Evolutionary conservation across 1,140 invertebrate species (phyloP).

Genomic region (Metopolophium dirhodum): DNA sequence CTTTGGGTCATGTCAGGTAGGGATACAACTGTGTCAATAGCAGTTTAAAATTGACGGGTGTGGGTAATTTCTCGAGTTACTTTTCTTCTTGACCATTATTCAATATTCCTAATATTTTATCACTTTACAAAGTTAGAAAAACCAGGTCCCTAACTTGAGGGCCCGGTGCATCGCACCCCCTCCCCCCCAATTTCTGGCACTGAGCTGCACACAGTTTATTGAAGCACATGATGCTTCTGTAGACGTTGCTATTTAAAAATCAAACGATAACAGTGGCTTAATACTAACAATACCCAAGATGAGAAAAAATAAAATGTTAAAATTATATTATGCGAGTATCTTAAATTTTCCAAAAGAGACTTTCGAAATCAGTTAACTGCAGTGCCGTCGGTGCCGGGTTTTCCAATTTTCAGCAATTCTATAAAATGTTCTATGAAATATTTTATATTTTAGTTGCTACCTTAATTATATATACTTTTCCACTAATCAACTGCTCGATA

Average conservation of each 20-base stretch:
- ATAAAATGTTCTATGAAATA: too few relatives aligned
- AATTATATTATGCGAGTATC: background rate
- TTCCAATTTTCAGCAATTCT: too few relatives aligned
- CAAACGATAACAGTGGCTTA: background rate
- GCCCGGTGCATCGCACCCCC: too few relatives aligned
- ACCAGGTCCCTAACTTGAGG: background rate
- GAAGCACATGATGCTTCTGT: background rate
- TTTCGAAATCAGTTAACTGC: too few relatives aligned
- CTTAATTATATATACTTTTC: too few relatives aligned
- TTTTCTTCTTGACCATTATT: background rate
- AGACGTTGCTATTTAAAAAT: background rate
- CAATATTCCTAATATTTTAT: background rate
- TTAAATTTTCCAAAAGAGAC: background rate
- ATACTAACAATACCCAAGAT: background rate
- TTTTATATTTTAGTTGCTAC: too few relatives aligned
- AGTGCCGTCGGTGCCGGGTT: too few relatives aligned
- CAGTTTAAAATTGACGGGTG: background rate
- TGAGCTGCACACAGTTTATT: background rate
- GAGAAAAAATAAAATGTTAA: background rate
- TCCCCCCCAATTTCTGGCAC: too few relatives aligned
- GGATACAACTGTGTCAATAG: background rate
- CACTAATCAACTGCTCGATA: too few relatives aligned
- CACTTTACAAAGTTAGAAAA: background rate
- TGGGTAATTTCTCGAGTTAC: background rate
- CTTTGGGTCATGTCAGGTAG: background rate